These are phyloP conservation scores for Marisa cornuarietis DNA, from an alignment of 1,140 invertebrate species.

Conservation along the genomic window DNA sequence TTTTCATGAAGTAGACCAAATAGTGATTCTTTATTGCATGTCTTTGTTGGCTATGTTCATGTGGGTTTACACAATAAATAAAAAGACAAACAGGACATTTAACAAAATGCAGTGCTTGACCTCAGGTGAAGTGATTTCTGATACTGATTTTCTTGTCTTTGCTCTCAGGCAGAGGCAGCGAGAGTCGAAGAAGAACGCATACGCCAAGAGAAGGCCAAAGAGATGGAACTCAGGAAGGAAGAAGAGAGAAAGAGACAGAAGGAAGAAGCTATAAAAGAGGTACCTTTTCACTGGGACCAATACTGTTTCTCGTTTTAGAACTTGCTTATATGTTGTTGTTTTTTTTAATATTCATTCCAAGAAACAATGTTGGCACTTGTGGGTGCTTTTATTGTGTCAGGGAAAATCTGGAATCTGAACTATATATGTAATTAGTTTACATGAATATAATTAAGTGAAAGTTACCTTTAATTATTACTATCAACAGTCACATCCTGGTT, in stretches of 20 bases:
- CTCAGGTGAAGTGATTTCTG: too few species aligned
- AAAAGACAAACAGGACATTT: too few species aligned
- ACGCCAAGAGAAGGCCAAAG: slow-evolving; percentile 29
- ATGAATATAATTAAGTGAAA: too few species aligned
- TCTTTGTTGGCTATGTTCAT: too few species aligned
- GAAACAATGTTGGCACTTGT: too few species aligned
- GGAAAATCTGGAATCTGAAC: neutral
- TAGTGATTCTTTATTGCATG: too few species aligned
- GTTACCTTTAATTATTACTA: too few species aligned
- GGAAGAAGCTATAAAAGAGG: slow-evolving; percentile 56
- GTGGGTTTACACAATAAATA: too few species aligned
- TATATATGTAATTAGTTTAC: neutral
- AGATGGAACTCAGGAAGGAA: slow-evolving; percentile 37
- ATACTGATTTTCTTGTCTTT: neutral
- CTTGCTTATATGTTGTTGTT: too few species aligned
- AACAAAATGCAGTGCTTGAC: too few species aligned
- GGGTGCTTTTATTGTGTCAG: neutral
- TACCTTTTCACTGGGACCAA: slow-evolving; percentile 31
- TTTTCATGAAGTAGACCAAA: too few species aligned
- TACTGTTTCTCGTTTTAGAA: neutral
- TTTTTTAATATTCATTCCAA: neutral
- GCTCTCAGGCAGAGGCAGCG: slow-evolving; percentile 43
- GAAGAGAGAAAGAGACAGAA: slow-evolving; percentile 46
- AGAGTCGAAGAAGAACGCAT: slow-evolving; percentile 33
- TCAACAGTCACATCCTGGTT: too few species aligned